Base-by-base conservation (phyloP, 2,113 vertebrate genomes). In the Speoplatyrhinus poulsoni region DNA sequence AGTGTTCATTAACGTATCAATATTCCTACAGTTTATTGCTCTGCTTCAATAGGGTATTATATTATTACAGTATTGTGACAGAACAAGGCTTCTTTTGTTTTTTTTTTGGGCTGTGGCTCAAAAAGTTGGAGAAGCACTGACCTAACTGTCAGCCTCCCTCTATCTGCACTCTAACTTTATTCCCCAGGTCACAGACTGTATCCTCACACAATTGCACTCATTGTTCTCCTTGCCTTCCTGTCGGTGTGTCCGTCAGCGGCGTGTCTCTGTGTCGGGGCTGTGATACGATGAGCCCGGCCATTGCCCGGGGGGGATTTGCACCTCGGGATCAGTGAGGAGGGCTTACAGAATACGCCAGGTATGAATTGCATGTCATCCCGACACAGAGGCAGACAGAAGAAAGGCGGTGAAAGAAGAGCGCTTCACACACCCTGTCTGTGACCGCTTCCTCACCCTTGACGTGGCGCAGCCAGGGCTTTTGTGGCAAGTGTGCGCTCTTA, bases 351-450 rank as follows among this genome's bases (percentile, higher is more conserved):
- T 88, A 87, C 82, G 77, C 75, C 84, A 91, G 87, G 89, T 91
- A 89, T 88, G 88, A 89, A 83, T 89, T 85, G 86, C 87, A 86
- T 87, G 90, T 88, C 85, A 88, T 79, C 83, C 73, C 67, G 81
- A 90, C 83, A 88, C 83, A 72, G 77, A 72, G 78, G 55, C 12
- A 82, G 84, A 82, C 82, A 87, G 76, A 86, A 88, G 80, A 88
- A 85, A 84, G 82, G 82, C 78, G 17, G 78, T 83, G 79, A 88
- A 90, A 89, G 86, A 83, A 77, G 79, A 90, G 82, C 84, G 81
- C 79, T 88, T 85, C 84, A 86, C 88, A 88, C 85, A 86, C 88
- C 84, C 90, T 86, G 87, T 90, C 88, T 90, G 88, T 90, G 90
- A 91, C 90, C 90, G 90, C 78, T 86, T 83, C 76, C 86, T 89